Evolutionary conservation across 2,888 invertebrate genomes (phyloP), one percentile per base, ranked within the genome.

Genomic region (Eilema griseolum): DNA sequence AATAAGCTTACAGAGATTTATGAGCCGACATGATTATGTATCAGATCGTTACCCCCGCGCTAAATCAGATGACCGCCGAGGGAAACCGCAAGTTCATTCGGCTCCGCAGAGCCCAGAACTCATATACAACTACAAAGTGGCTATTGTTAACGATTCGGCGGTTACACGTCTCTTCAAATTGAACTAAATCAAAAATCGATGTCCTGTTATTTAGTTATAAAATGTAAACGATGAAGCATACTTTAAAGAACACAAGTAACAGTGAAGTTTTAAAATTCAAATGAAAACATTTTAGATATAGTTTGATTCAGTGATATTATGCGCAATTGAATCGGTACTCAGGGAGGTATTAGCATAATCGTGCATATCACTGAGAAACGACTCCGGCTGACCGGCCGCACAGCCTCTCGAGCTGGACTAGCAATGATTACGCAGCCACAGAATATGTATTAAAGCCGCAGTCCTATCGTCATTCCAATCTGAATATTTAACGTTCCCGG

Each of bases 261-360:
- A 12, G 12, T 37, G 5, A 2, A 46, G 2, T 4, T 52, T 52
- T 10, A 10, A 2, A 52, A 52, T n/a, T 8, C n/a, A n/a, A 52
- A 52, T 52, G 46, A 8, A 52, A 52, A 52, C 52, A 10, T 52
- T 52, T n/a, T n/a, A n/a, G n/a, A 52, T n/a, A n/a, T 46, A 46
- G 46, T 20, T 46, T 20, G 5, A 1, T 46, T 46, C 20, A 46
- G 46, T 20, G 46, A 46, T 46, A 46, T 46, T 16, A 37, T 37
- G 33, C 46, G 20, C 46, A 20, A 16, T 20, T 0, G 46, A 46
- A 20, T 20, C 5, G 20, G 4, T 37, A 63, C 66, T 60, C 66
- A 37, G 56, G 59, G 71, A 46, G 24, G 28, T 26, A 71, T 75
- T 66, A 75, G 28, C 66, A 71, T 71, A 61, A 71, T 66, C 63